These are phyloP conservation scores for Mesorhabditis belari DNA, from an alignment of 2,888 invertebrate genomes.

Conservation along the genomic window DNA sequence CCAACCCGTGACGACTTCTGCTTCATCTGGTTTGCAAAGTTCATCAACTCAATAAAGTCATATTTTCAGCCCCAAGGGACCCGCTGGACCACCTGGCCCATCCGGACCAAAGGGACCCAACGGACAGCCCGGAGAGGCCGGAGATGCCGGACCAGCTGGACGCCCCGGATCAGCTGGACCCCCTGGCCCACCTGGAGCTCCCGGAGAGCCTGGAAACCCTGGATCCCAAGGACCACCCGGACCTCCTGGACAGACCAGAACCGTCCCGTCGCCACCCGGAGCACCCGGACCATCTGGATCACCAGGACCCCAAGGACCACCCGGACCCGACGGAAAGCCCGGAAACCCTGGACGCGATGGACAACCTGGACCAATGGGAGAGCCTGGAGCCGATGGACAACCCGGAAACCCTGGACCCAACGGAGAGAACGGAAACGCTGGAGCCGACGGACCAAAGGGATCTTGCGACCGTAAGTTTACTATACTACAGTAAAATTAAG, in stretches of 20 bases:
- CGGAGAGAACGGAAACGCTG: conserved; percentile 13
- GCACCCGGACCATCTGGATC: conserved; percentile 33
- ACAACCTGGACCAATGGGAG: conserved; percentile 31
- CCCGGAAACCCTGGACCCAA: conserved; percentile 30
- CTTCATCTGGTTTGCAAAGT: conserved; percentile 34
- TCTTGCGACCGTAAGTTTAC: conserved; percentile 37
- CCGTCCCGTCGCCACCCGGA: conserved; percentile 37
- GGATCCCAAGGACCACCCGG: conserved; percentile 39
- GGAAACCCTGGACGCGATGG: conserved; percentile 36
- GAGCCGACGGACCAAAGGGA: conserved; percentile 26
- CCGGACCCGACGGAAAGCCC: conserved; percentile 30
- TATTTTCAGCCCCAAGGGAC: too few relatives aligned
- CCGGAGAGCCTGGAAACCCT: conserved; percentile 35
- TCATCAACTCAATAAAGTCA: too few relatives aligned
- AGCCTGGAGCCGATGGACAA: conserved; percentile 33
- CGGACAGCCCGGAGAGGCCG: conserved; percentile 33
- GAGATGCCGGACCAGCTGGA: conserved; percentile 33
- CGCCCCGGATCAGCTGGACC: conserved; percentile 32
- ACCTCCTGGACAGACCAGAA: conserved; percentile 27
- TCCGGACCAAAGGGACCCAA: conserved; percentile 37
- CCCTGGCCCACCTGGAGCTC: conserved; percentile 39
- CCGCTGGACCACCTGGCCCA: too few relatives aligned
- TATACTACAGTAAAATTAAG: too few relatives aligned
- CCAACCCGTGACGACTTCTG: conserved; percentile 30
- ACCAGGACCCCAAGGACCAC: conserved; percentile 29